Base-by-base conservation (phyloP, 2,113 vertebrate genomes). In the Phrynosoma blainvillii region DNA sequence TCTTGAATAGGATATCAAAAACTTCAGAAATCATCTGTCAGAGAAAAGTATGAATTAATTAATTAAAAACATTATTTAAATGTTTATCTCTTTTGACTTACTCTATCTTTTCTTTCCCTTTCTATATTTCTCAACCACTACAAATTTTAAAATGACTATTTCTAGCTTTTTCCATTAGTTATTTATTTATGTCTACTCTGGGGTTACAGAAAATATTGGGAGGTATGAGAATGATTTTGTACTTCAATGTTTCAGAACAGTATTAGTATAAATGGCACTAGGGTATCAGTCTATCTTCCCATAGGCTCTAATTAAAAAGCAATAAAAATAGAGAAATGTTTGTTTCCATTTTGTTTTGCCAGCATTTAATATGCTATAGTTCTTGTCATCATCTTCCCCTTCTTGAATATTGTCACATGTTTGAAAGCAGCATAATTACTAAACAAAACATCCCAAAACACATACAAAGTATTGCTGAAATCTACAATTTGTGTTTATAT, bases 241-340 rank as follows among this genome's bases (percentile, higher is more conserved):
- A 90, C 82, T 89, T 90, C 88, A 30, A n/a, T 89, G 89, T 96
- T 95, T 90, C 89, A 91, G 95, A 93, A 87, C 3, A 89, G 86
- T 76, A 77, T 66, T 36, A 52, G 21, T 79, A 91, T 75, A 95
- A 95, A 94, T 1, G 90, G 84, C 62, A 89, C 82, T 54, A 65
- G 90, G 89, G 84, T 16, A 74, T 88, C 90, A 92, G 91, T 88
- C 85, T 83, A 21, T 89, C 94, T 94, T 96, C 94, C 95, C 95
- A 93, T 6, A 91, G 95, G 96, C 94, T 86, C 92, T 94, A 96
- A 96, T 96, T 96, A 95, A 94, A 95, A 93, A 94, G 94, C 93
- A 92, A 6, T 93, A 93, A 92, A 77, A 59, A 90, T 71, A 13
- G 30, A 82, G 86, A 90, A 86, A 70, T 14, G 7, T 86, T 89